A percentile compares a stretch with the other conserved stretches of the same genome.
phyloP scores from a whole-genome alignment of 1,140 invertebrate genomes.

The Leptinotarsa undecemlineata region DNA sequence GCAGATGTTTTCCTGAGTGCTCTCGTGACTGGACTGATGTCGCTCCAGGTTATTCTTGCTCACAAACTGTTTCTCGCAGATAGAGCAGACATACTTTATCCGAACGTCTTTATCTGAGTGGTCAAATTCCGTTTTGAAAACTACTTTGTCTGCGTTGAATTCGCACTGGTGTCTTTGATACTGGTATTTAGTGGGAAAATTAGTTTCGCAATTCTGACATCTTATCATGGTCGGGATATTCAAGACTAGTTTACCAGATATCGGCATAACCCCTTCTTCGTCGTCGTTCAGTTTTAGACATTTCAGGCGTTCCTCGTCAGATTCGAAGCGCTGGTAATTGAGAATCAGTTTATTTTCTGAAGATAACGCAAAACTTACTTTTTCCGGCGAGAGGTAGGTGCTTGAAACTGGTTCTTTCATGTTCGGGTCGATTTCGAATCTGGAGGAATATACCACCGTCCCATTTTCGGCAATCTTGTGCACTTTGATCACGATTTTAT shows the following conservation, averaged over 20 bases:
- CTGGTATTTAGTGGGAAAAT: constrained; percentile 55
- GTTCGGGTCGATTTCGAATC: constrained; percentile 12
- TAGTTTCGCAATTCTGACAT: constrained; percentile 54
- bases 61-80: constrained; percentile 52
- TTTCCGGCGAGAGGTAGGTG: neutral
- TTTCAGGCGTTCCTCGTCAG: constrained; percentile 5
- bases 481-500: constrained; percentile 21
- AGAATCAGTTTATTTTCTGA: constrained; percentile 12
- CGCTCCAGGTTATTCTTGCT: constrained; percentile 52
- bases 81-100: constrained; percentile 47
- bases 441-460: neutral
- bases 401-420: constrained; percentile 15
- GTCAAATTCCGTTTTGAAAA: constrained; percentile 45
- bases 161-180: constrained; percentile 55
- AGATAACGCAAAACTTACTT: constrained; percentile 4
- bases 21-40: constrained; percentile 48
- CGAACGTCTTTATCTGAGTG: constrained; percentile 43
- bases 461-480: constrained; percentile 21
- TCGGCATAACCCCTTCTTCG: neutral
- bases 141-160: constrained; percentile 52
- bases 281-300: constrained; percentile 11
- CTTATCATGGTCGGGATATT: constrained; percentile 46
- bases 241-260: constrained; percentile 9
- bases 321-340: constrained; percentile 6
- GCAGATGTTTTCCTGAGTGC: constrained; percentile 48